Conservation (phyloP, 2,888 invertebrate genomes). For the Tetragonisca angustula region DNA sequence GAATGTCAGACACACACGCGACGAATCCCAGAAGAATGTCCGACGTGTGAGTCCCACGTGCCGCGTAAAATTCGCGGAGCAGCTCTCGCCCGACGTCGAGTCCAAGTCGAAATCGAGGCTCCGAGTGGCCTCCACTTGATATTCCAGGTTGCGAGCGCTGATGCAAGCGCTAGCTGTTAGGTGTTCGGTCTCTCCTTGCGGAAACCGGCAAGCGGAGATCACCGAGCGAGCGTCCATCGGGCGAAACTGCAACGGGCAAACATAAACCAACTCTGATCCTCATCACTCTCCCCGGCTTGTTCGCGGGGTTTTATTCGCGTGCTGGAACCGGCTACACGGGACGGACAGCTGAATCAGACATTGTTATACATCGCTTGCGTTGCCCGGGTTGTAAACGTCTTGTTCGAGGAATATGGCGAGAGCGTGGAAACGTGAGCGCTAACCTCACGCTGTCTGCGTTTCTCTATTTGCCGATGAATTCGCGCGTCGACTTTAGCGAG, state of each 20-base stretch:
- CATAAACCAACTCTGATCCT: slow-evolving; percentile 62
- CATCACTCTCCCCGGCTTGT: slow-evolving; percentile 50
- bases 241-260: slow-evolving; percentile 50
- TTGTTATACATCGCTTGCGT: slow-evolving; percentile 51
- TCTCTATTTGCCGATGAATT: slow-evolving; percentile 17
- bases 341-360: slow-evolving; percentile 67
- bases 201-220: slow-evolving; percentile 12
- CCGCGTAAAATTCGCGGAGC: slow-evolving; percentile 58
- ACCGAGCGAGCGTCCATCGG: slow-evolving; percentile 34
- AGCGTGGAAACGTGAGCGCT: slow-evolving; percentile 42
- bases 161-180: slow-evolving; percentile 71
- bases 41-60: slow-evolving; percentile 61
- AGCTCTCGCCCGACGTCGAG: slow-evolving; percentile 38
- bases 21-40: background rate
- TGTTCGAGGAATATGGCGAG: slow-evolving; percentile 52
- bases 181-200: slow-evolving; percentile 22
- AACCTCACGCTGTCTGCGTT: slow-evolving; percentile 26
- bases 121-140: slow-evolving; percentile 76
- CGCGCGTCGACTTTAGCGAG: slow-evolving; percentile 12
- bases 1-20: background rate
- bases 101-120: slow-evolving; percentile 64
- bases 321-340: slow-evolving; percentile 30
- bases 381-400: slow-evolving; percentile 62
- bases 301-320: slow-evolving; percentile 65
- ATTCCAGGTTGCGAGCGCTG: slow-evolving; percentile 76